Evolutionary conservation across 2,797 vertebrate species (phyloP), one percentile per base, ranked within the genome.

Genomic region (Gambelia wislizenii): DNA sequence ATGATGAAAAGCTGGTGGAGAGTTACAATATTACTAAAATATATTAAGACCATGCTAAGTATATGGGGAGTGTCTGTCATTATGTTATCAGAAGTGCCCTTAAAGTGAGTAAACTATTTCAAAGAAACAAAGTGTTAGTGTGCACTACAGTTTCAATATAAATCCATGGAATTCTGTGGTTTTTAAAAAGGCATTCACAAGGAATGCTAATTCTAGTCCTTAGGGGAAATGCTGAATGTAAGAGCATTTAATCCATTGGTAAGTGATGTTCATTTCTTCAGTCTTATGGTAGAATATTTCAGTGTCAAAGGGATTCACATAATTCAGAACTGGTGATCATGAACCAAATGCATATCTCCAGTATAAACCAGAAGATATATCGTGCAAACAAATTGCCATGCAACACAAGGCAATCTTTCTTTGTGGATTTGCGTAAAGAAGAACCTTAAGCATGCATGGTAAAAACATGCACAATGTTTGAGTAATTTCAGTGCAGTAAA

Each of bases 21-120:
- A 93, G 89, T 88, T 91, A 94, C 83, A 72, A 81, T 86, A 39
- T 8, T 22, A n/a, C n/a, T 36, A n/a, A 22, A 75, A 42, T 89
- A 67, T 87, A 0, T 91, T 92, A 85, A 92, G 75, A 75, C 61
- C 74, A 72, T 74, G 44, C 20, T 83, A 59, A 81, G 79, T 0
- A 2, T 20, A 6, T 90, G 54, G 64, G 42, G 54, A 83, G 52
- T 33, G 86, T 5, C 61, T 75, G 44, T 75, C 20, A 61, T 7
- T 78, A 42, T 36, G 22, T 56, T 82, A 56, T 84, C 0, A 12
- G 89, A 42, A 59, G 75, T 44, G 22, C 27, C 67, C 36, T 59
- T 0, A 0, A n/a, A 72, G n/a, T 25, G 18, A 2, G 33, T 54
- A 76, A 36, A 6, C 4, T 87, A 85, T 16, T 84, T 47, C 22